A percentile compares a stretch with the other conserved stretches of the same genome.
phyloP scores from a whole-genome alignment of 2,888 invertebrate genomes.

The Hesperia comma region DNA sequence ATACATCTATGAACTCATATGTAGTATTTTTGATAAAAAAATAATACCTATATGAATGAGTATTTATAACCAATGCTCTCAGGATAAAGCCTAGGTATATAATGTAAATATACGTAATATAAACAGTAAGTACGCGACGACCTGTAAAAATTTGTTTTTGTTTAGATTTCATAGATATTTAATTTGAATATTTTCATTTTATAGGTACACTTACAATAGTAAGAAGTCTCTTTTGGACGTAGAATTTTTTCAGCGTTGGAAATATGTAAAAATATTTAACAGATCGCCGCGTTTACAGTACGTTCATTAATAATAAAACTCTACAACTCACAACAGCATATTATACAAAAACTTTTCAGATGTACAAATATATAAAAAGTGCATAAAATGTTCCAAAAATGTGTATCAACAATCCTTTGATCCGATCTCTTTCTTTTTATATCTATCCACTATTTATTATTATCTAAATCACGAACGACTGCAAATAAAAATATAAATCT shows the following conservation, averaged over 20 bases:
- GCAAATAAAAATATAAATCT: slow-evolving; percentile 50
- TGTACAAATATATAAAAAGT: slow-evolving; percentile 82
- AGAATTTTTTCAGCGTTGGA: not conserved
- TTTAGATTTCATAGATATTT: not conserved
- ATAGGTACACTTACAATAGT: too few species aligned
- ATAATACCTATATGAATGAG: not conserved
- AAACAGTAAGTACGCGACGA: slow-evolving; percentile 23
- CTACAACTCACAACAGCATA: slow-evolving; percentile 67
- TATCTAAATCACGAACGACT: slow-evolving; percentile 49
- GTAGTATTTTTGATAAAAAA: too few species aligned
- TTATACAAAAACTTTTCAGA: slow-evolving; percentile 66
- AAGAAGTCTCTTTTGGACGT: too few species aligned
- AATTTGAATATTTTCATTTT: not conserved
- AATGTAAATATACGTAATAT: slow-evolving; percentile 20
- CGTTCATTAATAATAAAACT: slow-evolving; percentile 42
- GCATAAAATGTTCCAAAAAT: slow-evolving; percentile 82
- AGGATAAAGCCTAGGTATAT: slow-evolving; percentile 21
- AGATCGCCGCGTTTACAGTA: slow-evolving; percentile 16
- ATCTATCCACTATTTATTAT: slow-evolving; percentile 43
- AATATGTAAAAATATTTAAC: not conserved
- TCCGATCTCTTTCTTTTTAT: slow-evolving; percentile 50
- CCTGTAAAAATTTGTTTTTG: slow-evolving; percentile 5
- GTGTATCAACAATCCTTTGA: slow-evolving; percentile 66
- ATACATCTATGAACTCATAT: too few species aligned
- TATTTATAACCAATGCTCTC: slow-evolving; percentile 20